Conservation (phyloP, 1,140 invertebrate species). For the Vollenhovia emeryi region DNA sequence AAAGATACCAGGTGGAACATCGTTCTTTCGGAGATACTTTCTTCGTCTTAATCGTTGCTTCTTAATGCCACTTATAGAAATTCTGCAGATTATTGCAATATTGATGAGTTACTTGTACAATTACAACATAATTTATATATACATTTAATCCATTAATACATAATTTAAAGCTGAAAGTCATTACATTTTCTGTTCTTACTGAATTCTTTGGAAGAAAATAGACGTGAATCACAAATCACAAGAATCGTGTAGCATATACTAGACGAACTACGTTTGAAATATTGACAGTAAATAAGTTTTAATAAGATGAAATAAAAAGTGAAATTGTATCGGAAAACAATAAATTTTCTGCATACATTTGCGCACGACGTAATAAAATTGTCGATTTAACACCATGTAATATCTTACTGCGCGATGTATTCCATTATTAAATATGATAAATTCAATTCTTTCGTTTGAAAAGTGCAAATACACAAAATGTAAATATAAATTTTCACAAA, state of each 20-base stretch:
- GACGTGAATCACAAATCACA: neutral
- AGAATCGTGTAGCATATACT: neutral
- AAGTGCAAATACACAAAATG: conserved; percentile 29
- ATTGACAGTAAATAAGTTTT: neutral
- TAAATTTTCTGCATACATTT: neutral
- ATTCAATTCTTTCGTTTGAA: neutral
- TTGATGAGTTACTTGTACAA: neutral
- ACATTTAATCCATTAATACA: neutral
- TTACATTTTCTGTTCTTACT: neutral
- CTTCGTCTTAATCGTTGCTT: neutral
- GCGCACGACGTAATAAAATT: neutral
- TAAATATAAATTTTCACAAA: conserved; percentile 42
- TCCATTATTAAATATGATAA: conserved; percentile 19
- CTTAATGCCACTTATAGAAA: neutral
- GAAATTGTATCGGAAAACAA: neutral
- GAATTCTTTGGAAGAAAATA: neutral
- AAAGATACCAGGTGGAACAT: neutral
- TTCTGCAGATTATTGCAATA: neutral
- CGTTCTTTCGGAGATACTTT: neutral
- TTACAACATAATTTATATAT: too few species aligned
- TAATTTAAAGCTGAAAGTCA: neutral
- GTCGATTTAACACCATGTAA: neutral
- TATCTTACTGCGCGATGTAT: neutral
- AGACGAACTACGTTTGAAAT: neutral
- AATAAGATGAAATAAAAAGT: neutral